Evolutionary conservation across 2,888 invertebrate species (phyloP).

Genomic region (Orthosia incerta): DNA sequence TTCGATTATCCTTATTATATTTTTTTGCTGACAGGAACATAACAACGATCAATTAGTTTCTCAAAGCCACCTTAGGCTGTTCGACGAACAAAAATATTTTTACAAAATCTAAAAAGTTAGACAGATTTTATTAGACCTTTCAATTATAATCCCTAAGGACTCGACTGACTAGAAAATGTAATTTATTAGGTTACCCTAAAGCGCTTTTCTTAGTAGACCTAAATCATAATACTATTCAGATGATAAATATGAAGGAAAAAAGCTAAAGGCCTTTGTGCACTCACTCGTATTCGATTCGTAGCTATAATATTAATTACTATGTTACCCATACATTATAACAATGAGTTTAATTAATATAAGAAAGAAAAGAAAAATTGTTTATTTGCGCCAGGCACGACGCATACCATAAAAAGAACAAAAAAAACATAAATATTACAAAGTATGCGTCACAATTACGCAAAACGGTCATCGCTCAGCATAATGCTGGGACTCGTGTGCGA

Average conservation of each 20-base stretch:
- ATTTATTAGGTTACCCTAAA: constrained; percentile 8
- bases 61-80: not conserved
- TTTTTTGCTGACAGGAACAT: not conserved
- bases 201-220: not conserved
- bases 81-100: not conserved
- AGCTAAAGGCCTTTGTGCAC: not conserved
- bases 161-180: constrained; percentile 15
- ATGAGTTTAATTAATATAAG: too few relatives aligned
- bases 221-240: not conserved
- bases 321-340: too few relatives aligned
- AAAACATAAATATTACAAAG: too few relatives aligned
- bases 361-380: too few relatives aligned
- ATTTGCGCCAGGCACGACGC: too few relatives aligned
- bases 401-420: too few relatives aligned
- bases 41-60: constrained; percentile 1
- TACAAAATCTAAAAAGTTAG: constrained; percentile 28
- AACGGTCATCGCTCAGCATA: too few relatives aligned
- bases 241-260: not conserved
- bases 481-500: too few relatives aligned
- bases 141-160: constrained; percentile 11
- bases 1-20: not conserved
- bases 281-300: not conserved
- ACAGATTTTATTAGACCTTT: constrained; percentile 42
- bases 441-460: too few relatives aligned
- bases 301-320: too few relatives aligned